Base-by-base conservation (phyloP, 2,888 invertebrate species). In the Psylliodes chrysocephalus region DNA sequence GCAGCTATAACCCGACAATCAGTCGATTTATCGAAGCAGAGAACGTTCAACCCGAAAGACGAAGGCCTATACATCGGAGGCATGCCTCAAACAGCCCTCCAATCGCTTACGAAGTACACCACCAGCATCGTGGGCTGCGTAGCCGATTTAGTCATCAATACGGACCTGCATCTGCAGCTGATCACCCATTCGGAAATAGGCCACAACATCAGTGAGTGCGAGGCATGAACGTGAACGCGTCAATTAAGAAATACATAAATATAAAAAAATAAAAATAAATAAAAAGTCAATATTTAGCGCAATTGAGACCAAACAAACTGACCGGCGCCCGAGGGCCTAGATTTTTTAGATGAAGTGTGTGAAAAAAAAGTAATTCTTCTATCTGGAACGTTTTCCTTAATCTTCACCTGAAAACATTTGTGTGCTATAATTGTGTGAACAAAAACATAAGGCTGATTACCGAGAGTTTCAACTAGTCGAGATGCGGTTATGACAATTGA, bases 11-110 rank as follows among this genome's bases (percentile, higher is more conserved):
- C 92, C 0, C 90, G 91, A 51, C 89, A 91, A 72, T 92, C 95
- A 8, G 94, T 94, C 0, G 96, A 96, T 52, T 90, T 90, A 77
- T 60, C 62, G 12, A 60, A 68, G 25, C 68, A 65, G 52, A 65
- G 70, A 4, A 57, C 63, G 7, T 62, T 64, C 15, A 87, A 94
- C 68, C 90, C 91, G 72, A 91, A 95, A 76, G 93, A 93, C 77
- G 93, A 93, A 67, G 93, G 95, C 70, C 88, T 96, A 53, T 96
- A 91, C 83, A 90, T 96, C 76, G 96, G 96, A 17, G 82, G 82
- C 25, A 81, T 81, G 76, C 81, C 81, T 61, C 80, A 80, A 70
- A 75, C 79, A 49, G 73, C 77, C 6, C 69, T 79, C 18, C 75
- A 73, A 44, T 79, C 82, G 5, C 79, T 81, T 44, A 81, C 82